Evolutionary conservation across 2,113 vertebrate species (phyloP), one percentile per base, ranked within the genome.

Genomic region (Cacatua alba): DNA sequence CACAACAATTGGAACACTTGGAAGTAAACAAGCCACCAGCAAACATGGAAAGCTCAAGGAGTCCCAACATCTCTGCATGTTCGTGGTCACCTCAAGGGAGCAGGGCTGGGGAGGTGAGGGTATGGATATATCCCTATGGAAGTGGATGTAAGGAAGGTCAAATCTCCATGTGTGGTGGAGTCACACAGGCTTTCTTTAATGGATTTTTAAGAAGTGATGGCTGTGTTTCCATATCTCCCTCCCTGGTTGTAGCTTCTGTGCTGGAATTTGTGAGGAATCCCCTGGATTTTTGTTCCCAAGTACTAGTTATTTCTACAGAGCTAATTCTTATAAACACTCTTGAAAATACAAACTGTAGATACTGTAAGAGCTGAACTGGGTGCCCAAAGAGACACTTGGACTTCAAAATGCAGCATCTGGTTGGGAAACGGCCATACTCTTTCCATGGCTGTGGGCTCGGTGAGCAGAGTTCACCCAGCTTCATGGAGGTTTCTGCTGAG

Each of bases 401-500:
- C 33, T 69, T 7, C 3, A 28, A 49, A 44, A 44, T 13, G n/a
- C 37, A 18, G 3, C 53, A 52, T 35, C 33, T 64, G 43, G 6
- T 11, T 39, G 24, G 77, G 78, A 48, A 31, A 17, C 0, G 7
- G 29, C n/a, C 0, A 0, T 16, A 43, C 17, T 29, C 11, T 37
- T 44, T 20, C 33, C n/a, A 6, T 31, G 39, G 48, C 51, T 33
- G 4, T 55, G 64, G 52, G 17, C 33, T 55, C 46, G 46, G 63
- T 1, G 1, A 60, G 18, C 60, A 44, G 28, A 23, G 1, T 60
- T 68, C 5, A 6, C 23, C 46, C 39, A 28, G 10, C 35, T 59
- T 29, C 7, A 0, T 11, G 46, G 75, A 24, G 31, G 14, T 4
- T 51, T 48, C 87, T 91, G 60, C 51, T 21, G 70, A n/a, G 55